Percentiles rank a stretch among this genome's conserved stretches.
phyloP scores from a whole-genome alignment of 2,797 vertebrate genomes.

The Rhinatrema bivittatum region DNA sequence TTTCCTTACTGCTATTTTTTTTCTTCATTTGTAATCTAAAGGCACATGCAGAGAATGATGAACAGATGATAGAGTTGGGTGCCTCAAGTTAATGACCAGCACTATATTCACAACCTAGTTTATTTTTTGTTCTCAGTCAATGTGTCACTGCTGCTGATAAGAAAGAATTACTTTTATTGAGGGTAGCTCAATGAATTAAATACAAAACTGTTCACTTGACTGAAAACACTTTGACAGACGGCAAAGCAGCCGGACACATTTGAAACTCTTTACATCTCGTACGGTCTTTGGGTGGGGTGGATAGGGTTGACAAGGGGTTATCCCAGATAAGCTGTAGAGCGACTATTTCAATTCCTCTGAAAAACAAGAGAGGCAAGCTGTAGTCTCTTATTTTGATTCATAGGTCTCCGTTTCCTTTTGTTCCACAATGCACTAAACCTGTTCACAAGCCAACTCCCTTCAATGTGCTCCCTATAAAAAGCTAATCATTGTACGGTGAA shows the following conservation, averaged over 20 bases:
- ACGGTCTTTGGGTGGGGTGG: conserved; percentile 21
- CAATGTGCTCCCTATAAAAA: conserved; percentile 73
- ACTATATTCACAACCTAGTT: conserved; percentile 68
- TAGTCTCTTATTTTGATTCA: conserved; percentile 49
- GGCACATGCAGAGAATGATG: conserved; percentile 13
- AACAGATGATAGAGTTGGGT: conserved; percentile 55
- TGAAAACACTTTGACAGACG: conserved; percentile 65
- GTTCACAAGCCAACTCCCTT: conserved; percentile 58
- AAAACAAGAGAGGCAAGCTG: conserved; percentile 44
- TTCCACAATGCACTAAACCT: conserved; percentile 59
- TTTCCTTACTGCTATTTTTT: conserved; percentile 8
- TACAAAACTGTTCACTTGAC: conserved; percentile 63
- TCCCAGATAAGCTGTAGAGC: conserved; percentile 39
- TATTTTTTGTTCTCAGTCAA: conserved; percentile 48
- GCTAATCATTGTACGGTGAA: conserved; percentile 72
- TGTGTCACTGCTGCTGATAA: conserved; percentile 40
- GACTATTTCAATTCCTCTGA: conserved; percentile 35
- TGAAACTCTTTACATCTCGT: conserved; percentile 46
- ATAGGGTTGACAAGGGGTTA: conserved; percentile 19
- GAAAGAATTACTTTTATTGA: conserved; percentile 61
- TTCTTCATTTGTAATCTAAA: conserved; percentile 6
- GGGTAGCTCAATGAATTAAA: conserved; percentile 45
- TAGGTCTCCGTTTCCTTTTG: conserved; percentile 45
- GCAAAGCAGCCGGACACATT: conserved; percentile 57
- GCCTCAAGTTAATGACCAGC: conserved; percentile 62